These are phyloP conservation scores for Schizothorax lantsangensis DNA, from an alignment of 2,797 vertebrate species.

Conservation along the genomic window DNA sequence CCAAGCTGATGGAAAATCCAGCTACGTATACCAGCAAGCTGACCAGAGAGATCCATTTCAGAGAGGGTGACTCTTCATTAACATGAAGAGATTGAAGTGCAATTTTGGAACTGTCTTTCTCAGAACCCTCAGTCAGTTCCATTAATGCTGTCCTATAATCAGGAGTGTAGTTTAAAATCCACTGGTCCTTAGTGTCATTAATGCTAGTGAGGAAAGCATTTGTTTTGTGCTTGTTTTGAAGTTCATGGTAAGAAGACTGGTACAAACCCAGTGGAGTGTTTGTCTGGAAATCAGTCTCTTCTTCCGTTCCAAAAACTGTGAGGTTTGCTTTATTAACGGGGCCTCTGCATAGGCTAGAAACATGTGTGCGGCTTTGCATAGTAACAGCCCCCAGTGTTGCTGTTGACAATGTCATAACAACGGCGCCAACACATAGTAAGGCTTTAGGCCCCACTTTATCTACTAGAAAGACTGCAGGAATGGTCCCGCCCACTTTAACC, in stretches of 20 bases:
- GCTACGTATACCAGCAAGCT: slow-evolving; percentile 91
- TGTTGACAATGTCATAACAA: slow-evolving; percentile 86
- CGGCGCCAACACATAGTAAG: slow-evolving; percentile 89
- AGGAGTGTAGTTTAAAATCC: slow-evolving; percentile 50
- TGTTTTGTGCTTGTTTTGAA: slow-evolving; percentile 37
- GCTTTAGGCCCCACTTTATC: slow-evolving; percentile 91
- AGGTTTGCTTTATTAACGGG: slow-evolving; percentile 48
- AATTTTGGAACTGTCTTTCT: slow-evolving; percentile 47
- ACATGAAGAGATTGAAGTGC: slow-evolving; percentile 30
- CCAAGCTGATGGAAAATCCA: slow-evolving; percentile 93
- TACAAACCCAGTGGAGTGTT: slow-evolving; percentile 43
- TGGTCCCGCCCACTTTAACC: slow-evolving; percentile 89
- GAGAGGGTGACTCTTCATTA: slow-evolving; percentile 69
- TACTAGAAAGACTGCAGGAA: slow-evolving; percentile 89
- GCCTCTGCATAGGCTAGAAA: slow-evolving; percentile 85
- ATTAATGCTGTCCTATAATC: slow-evolving; percentile 27
- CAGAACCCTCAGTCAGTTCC: slow-evolving; percentile 29
- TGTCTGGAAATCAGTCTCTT: slow-evolving; percentile 58
- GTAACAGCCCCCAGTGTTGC: slow-evolving; percentile 85
- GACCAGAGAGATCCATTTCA: slow-evolving; percentile 91
- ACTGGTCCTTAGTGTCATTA: slow-evolving; percentile 42
- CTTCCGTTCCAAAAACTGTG: slow-evolving; percentile 50
- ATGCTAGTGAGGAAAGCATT: background rate
- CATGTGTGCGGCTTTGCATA: slow-evolving; percentile 84
- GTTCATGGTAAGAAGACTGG: slow-evolving; percentile 42